phyloP scores from a whole-genome alignment of 2,113 vertebrate genomes.

The Athene noctua region DNA sequence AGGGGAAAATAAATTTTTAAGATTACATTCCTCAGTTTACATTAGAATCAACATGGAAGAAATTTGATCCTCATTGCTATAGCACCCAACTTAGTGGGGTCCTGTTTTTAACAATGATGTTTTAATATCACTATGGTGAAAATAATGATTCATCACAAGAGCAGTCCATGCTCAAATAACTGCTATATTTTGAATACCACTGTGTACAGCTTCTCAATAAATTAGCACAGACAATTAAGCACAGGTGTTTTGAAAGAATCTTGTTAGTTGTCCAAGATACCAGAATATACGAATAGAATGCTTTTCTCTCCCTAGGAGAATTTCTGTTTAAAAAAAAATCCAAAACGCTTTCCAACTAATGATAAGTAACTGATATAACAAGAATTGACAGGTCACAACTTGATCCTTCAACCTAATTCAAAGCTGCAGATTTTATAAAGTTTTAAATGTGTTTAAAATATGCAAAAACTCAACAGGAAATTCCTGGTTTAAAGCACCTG shows the following conservation, averaged over 20 bases:
- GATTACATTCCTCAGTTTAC: not conserved
- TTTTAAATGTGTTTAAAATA: conserved; percentile 6
- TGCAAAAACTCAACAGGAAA: not conserved
- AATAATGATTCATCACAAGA: not conserved
- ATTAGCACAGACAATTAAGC: conserved; percentile 4
- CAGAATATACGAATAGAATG: conserved; percentile 11
- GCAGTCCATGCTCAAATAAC: not conserved
- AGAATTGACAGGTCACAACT: conserved; percentile 34
- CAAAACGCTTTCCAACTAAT: not conserved
- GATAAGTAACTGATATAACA: conserved; percentile 13
- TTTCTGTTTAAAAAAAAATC: not conserved
- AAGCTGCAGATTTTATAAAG: not conserved
- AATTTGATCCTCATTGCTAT: not conserved
- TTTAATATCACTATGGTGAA: not conserved
- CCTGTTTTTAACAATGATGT: not conserved
- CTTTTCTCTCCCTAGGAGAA: not conserved
- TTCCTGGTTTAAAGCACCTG: not conserved
- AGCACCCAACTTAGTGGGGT: not conserved
- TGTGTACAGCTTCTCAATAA: not conserved
- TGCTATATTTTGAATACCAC: not conserved
- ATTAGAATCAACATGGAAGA: not conserved
- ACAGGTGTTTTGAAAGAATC: conserved; percentile 35
- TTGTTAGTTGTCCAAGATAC: conserved; percentile 28
- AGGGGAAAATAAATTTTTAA: not conserved
- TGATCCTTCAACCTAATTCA: not conserved